These are phyloP conservation scores for Zoanthus gigantus DNA, from an alignment of 92 coral and sea anemone genomes.

Conservation along the genomic window DNA sequence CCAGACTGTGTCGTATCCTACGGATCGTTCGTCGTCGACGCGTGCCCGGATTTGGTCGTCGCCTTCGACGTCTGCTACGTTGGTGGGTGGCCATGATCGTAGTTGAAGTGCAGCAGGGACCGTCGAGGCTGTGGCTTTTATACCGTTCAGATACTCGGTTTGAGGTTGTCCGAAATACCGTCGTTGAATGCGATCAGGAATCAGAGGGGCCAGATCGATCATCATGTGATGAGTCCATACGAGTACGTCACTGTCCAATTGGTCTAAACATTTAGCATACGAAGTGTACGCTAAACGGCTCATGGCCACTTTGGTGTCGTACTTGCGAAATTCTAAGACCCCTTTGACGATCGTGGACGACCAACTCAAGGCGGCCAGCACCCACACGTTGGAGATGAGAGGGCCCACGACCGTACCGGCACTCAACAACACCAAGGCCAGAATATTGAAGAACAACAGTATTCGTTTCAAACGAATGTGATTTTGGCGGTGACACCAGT, in stretches of 20 bases:
- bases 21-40: too few species aligned
- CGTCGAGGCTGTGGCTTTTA: too few species aligned
- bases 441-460: not conserved
- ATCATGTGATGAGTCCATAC: not conserved
- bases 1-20: too few species aligned
- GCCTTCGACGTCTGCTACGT: too few species aligned
- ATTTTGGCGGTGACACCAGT: not conserved
- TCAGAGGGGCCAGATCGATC: not conserved
- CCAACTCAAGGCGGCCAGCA: not conserved
- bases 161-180: not conserved
- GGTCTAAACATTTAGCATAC: not conserved
- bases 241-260: not conserved
- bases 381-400: not conserved
- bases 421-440: not conserved
- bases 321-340: not conserved
- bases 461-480: not conserved
- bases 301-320: not conserved
- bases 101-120: too few species aligned
- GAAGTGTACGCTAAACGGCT: not conserved
- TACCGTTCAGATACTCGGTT: not conserved
- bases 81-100: too few species aligned
- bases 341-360: constrained; percentile 9
- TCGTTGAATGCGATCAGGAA: not conserved
- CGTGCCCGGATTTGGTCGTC: too few species aligned
- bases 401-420: not conserved